Evolutionary conservation across 1,140 invertebrate species (phyloP), one percentile per base, ranked within the genome.

Genomic region (Protaetia brevitarsis): DNA sequence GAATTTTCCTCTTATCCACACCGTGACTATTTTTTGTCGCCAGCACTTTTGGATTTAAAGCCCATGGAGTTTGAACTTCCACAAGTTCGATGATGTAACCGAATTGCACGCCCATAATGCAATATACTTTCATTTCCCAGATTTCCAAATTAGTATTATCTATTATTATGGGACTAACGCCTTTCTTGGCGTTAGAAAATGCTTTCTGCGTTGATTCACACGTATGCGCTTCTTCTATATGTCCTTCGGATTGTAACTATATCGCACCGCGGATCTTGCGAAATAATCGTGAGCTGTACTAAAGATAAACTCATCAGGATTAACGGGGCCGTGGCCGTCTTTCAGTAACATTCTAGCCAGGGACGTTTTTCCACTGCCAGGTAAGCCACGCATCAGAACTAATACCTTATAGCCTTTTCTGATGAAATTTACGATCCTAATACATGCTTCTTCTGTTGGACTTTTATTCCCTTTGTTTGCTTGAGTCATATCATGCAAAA

Each of bases 231-330:
- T 89, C 84, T 1, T 70, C 8, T n/a, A n/a, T 11, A 96, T 70
- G 65, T 79, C 75, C 1, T 68, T 74, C 3, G 74, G 73, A 75
- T 91, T 82, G 77, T 83, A 94, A 1, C 73, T 64, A 76, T 94
- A 96, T 0, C 74, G n/a, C n/a, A n/a, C 68, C 3, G 85, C 86
- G 28, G 77, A 75, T 19, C 79, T 68, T 7, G 3, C 26, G 71
- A 90, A 95, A 78, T 80, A 93, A 75, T 94, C 87, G 82, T 96
- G n/a, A n/a, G n/a, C 93, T 1, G 90, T 84, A 69, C 88, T 89
- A 36, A 88, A 86, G 30, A 94, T 84, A 64, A 76, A 75, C 37
- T 77, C 64, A 11, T 75, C 69, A 37, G 5, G 3, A 30, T 23
- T 11, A 26, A 79, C 68, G 2, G 72, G 74, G 16, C 78, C 76